Evolutionary conservation across 1,140 invertebrate species (phyloP).

Genomic region (Mycetomoellerius zeteki): DNA sequence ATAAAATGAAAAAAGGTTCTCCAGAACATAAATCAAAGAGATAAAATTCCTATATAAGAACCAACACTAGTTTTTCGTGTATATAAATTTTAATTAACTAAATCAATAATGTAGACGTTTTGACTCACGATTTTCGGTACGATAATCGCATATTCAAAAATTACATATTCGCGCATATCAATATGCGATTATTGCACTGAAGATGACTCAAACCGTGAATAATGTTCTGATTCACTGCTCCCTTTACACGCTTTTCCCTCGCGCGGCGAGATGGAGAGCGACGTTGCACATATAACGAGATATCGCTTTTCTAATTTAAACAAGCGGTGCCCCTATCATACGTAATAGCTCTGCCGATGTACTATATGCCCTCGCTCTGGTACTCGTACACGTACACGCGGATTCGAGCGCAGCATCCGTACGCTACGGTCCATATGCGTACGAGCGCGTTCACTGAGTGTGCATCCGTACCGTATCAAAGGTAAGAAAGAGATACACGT

Average conservation of each 20-base stretch:
- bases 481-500: background rate
- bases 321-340: conserved; percentile 8
- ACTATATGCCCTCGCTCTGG: background rate
- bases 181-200: too few species aligned
- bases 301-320: conserved; percentile 69
- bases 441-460: conserved; percentile 36
- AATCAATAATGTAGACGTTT: too few species aligned
- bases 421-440: background rate
- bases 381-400: background rate
- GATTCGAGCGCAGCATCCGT: conserved; percentile 26
- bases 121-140: too few species aligned
- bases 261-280: background rate
- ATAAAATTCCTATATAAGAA: too few species aligned
- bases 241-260: background rate
- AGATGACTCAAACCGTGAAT: too few species aligned
- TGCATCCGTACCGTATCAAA: conserved; percentile 7
- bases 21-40: too few species aligned
- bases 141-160: too few species aligned
- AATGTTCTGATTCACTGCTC: background rate
- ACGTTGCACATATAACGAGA: conserved; percentile 55
- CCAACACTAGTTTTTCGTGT: too few species aligned
- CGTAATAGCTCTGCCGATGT: conserved; percentile 21
- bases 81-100: too few species aligned
- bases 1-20: background rate
- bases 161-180: too few species aligned